Evolutionary conservation across 1,140 invertebrate genomes (phyloP).

Genomic region (Aphaenogaster ashmeadi): DNA sequence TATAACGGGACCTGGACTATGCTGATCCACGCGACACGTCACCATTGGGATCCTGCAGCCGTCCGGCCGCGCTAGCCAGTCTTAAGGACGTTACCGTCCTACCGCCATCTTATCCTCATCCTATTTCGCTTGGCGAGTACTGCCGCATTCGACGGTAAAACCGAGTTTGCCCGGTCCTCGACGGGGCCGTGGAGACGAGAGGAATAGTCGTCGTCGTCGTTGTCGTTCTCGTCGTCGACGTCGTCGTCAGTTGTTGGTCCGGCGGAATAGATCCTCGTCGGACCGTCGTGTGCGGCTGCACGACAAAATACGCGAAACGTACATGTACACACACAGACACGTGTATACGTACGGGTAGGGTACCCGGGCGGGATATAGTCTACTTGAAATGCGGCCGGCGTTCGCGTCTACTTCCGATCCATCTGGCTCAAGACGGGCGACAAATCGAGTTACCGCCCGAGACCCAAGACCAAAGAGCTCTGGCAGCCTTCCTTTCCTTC

Average conservation of each 20-base stretch:
- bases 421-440: conserved; percentile 83
- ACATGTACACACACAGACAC: neutral
- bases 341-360: neutral
- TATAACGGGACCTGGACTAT: conserved; percentile 22
- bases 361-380: conserved; percentile 63
- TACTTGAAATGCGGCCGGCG: conserved; percentile 81
- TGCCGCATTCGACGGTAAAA: conserved; percentile 54
- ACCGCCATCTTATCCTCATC: conserved; percentile 54
- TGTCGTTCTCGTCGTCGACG: conserved; percentile 19
- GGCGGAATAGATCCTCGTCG: conserved; percentile 45
- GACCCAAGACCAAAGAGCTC: conserved; percentile 81
- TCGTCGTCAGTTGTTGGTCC: conserved; percentile 67
- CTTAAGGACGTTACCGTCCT: conserved; percentile 46
- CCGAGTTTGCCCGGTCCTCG: conserved; percentile 49
- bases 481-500: conserved; percentile 75
- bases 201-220: conserved; percentile 25
- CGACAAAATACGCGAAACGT: conserved; percentile 66
- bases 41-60: conserved; percentile 16
- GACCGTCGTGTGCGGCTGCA: conserved; percentile 35
- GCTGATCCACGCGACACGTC: conserved; percentile 48
- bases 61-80: neutral
- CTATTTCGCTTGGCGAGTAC: conserved; percentile 42
- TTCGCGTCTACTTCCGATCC: conserved; percentile 83
- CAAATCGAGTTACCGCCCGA: conserved; percentile 83
- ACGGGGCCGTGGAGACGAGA: conserved; percentile 31